Percentiles rank a stretch among this genome's conserved stretches.
Conservation (phyloP, 2,113 vertebrate species). For the Corydoras sp. region DNA sequence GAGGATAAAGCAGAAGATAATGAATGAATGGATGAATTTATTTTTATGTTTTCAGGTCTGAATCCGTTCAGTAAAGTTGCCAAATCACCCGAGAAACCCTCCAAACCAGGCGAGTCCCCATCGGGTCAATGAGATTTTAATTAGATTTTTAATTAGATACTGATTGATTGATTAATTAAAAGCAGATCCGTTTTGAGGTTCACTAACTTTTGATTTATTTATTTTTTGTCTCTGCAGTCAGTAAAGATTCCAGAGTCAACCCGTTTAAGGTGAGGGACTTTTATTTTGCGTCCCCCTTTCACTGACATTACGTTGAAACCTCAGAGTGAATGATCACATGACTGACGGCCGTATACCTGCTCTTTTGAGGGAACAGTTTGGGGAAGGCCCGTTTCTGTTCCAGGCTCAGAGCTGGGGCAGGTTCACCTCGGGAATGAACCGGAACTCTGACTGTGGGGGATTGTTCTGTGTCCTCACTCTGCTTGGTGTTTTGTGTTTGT, state of each 20-base stretch:
- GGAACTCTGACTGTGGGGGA: too few relatives aligned
- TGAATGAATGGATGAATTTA: too few relatives aligned
- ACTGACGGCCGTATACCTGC: too few relatives aligned
- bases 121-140: background rate
- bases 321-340: too few relatives aligned
- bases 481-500: background rate
- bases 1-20: too few relatives aligned
- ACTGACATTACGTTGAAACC: background rate
- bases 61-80: constrained; percentile 67
- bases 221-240: constrained; percentile 44
- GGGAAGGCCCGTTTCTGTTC: too few relatives aligned
- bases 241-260: constrained; percentile 76
- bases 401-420: too few relatives aligned
- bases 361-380: too few relatives aligned
- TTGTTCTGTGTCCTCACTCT: background rate
- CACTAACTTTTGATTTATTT: background rate
- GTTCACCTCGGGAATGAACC: too few relatives aligned
- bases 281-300: background rate
- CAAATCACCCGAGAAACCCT: constrained; percentile 54
- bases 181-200: too few relatives aligned
- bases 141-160: too few relatives aligned
- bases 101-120: constrained; percentile 70
- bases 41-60: constrained; percentile 62
- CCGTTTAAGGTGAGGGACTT: constrained; percentile 88
- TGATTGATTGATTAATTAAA: too few relatives aligned